Evolutionary conservation across 2,113 vertebrate genomes (phyloP).

Genomic region (Alligator sinensis): DNA sequence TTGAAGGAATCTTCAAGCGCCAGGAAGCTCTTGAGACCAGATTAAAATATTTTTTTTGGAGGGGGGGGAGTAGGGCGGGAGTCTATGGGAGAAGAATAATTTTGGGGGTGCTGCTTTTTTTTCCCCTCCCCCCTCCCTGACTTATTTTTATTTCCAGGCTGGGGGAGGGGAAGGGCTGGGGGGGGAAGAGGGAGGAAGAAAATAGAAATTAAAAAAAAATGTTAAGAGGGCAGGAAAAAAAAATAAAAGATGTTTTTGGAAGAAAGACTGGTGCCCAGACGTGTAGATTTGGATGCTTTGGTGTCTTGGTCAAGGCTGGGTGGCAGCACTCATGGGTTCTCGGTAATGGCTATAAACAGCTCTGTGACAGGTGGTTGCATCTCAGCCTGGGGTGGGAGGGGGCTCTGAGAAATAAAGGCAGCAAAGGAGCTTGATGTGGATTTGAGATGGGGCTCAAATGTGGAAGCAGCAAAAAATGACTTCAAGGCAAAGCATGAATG

Average conservation of each 20-base stretch:
- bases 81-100: no score
- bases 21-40: background rate
- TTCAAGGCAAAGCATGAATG: no score
- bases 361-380: no score
- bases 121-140: background rate
- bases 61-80: background rate
- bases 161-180: background rate
- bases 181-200: background rate
- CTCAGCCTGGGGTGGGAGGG: no score
- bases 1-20: conserved; percentile 44
- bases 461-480: no score
- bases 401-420: no score
- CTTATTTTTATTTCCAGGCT: background rate
- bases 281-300: no score
- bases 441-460: no score
- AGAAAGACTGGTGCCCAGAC: background rate
- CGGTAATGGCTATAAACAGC: no score
- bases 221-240: conserved; percentile 3
- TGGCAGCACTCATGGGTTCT: background rate
- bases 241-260: conserved; percentile 35
- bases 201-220: background rate
- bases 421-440: no score
- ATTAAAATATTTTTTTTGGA: background rate
- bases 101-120: background rate
- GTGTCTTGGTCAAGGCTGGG: no score